Conservation (phyloP, 2,888 invertebrate species). For the Nasonia oneida region DNA sequence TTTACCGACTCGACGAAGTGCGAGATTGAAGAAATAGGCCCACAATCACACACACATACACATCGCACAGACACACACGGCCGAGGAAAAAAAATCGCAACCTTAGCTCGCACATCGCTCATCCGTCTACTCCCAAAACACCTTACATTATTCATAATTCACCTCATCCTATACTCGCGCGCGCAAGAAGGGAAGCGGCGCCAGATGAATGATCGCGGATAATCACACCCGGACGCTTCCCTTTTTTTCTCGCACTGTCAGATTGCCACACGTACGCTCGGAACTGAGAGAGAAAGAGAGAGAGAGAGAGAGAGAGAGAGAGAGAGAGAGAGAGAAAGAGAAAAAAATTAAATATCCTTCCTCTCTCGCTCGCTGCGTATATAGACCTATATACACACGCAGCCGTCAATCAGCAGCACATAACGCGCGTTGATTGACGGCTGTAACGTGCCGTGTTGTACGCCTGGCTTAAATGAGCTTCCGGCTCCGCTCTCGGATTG, state of each 20-base stretch:
- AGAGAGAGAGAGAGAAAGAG: too few relatives aligned
- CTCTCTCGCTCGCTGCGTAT: background rate
- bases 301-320: too few relatives aligned
- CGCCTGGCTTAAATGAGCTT: slow-evolving; percentile 27
- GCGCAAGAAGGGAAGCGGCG: background rate
- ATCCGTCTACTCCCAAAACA: background rate
- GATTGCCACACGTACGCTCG: background rate
- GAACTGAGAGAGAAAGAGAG: background rate
- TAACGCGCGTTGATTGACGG: slow-evolving; percentile 36
- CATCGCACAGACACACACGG: background rate
- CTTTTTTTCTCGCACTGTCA: background rate
- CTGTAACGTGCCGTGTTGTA: slow-evolving; percentile 26
- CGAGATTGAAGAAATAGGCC: background rate
- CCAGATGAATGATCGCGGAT: slow-evolving; percentile 15
- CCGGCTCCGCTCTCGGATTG: background rate
- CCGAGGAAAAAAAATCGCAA: background rate
- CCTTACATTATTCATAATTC: slow-evolving; percentile 8
- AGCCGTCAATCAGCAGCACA: slow-evolving; percentile 28
- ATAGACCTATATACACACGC: background rate
- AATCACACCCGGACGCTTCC: background rate
- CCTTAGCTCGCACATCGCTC: background rate
- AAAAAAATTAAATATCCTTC: background rate
- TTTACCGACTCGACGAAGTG: background rate
- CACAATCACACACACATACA: background rate
- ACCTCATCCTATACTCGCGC: background rate